Percentiles rank a stretch among this genome's conserved stretches.
phyloP scores from a whole-genome alignment of 2,113 vertebrate genomes.

The Danionella cerebrum region DNA sequence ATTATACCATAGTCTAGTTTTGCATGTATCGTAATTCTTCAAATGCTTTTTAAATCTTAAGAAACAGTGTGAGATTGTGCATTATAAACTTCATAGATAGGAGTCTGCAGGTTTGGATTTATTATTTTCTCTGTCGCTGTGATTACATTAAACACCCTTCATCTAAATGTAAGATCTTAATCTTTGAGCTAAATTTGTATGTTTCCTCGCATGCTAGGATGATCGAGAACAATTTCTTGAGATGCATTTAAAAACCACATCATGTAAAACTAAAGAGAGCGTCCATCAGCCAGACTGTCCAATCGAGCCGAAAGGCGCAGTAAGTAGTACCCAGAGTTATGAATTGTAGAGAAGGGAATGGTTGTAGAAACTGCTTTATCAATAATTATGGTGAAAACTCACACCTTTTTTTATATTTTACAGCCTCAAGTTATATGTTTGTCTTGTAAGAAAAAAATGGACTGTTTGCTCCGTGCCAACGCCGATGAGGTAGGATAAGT shows the following conservation, averaged over 20 bases:
- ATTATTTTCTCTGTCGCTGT: background rate
- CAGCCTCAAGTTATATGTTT: background rate
- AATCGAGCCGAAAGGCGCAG: fast-evolving
- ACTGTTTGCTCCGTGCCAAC: background rate
- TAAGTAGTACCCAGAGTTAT: too few relatives aligned
- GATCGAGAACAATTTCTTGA: fast-evolving
- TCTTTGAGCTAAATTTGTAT: background rate
- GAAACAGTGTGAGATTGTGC: too few relatives aligned
- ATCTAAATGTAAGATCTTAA: background rate
- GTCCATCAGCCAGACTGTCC: background rate
- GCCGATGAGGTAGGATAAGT: too few relatives aligned
- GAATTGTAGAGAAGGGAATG: too few relatives aligned
- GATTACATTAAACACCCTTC: background rate
- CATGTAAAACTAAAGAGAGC: background rate
- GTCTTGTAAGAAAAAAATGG: background rate
- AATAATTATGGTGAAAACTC: too few relatives aligned
- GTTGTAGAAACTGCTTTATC: too few relatives aligned
- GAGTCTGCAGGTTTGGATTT: background rate
- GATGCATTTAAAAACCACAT: background rate
- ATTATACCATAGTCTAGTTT: too few relatives aligned
- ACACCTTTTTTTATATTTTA: background rate
- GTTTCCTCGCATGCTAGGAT: background rate
- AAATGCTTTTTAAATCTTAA: too few relatives aligned
- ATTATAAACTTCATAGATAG: too few relatives aligned
- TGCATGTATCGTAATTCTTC: too few relatives aligned